Evolutionary conservation across 2,888 invertebrate genomes (phyloP).

Genomic region (Chaitophorus viminalis): DNA sequence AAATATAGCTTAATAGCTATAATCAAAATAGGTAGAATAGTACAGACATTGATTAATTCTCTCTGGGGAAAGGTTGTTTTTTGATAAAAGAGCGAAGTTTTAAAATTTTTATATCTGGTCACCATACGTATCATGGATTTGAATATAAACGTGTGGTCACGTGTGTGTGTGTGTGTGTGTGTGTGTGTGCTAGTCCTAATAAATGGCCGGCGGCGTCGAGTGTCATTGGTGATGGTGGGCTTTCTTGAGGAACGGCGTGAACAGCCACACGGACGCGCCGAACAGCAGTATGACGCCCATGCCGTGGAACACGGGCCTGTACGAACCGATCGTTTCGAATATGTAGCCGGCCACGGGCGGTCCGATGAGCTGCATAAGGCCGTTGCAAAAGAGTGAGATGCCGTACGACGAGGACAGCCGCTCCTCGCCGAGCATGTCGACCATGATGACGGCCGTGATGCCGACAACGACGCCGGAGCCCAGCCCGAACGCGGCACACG

Average conservation of each 20-base stretch:
- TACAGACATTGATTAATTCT: no score
- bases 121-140: background rate
- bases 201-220: background rate
- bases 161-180: background rate
- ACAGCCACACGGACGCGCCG: slow-evolving; percentile 80
- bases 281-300: slow-evolving; percentile 78
- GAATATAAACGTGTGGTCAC: background rate
- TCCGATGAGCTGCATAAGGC: slow-evolving; percentile 81
- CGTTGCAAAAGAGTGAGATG: slow-evolving; percentile 85
- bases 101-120: no score
- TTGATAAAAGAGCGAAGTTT: no score
- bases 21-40: no score
- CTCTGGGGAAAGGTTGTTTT: no score
- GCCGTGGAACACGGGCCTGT: slow-evolving; percentile 78
- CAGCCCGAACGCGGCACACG: slow-evolving; percentile 82
- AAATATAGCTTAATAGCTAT: no score
- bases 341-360: slow-evolving; percentile 85
- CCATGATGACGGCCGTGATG: slow-evolving; percentile 87
- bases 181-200: background rate
- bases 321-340: slow-evolving; percentile 74
- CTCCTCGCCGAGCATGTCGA: slow-evolving; percentile 86
- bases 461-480: slow-evolving; percentile 88
- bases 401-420: slow-evolving; percentile 87
- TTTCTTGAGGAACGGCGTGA: slow-evolving; percentile 73
- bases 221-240: slow-evolving; percentile 10